These are phyloP conservation scores for Nothura maculosa DNA, from an alignment of 2,797 vertebrate genomes.

Conservation along the genomic window DNA sequence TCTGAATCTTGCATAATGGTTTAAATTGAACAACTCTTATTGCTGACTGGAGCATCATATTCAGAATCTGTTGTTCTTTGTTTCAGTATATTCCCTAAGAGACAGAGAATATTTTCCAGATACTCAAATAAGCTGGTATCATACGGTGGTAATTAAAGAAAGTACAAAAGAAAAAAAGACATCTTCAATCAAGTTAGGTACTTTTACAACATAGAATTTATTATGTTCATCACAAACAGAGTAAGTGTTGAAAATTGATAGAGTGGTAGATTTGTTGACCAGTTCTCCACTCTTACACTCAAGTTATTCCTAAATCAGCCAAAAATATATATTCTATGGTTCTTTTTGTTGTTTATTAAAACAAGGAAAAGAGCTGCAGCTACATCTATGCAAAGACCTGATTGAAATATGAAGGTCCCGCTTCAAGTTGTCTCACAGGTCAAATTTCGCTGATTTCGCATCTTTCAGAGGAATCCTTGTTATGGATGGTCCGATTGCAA, in stretches of 20 bases:
- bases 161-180: background rate
- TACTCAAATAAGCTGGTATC: background rate
- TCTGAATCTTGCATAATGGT: accelerated
- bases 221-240: background rate
- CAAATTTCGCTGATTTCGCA: background rate
- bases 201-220: background rate
- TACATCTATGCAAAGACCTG: background rate
- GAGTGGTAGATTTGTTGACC: background rate
- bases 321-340: background rate
- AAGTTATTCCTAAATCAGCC: background rate
- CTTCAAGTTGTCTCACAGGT: background rate
- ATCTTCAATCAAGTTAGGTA: background rate
- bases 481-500: background rate
- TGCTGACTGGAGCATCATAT: background rate
- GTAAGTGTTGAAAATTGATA: background rate
- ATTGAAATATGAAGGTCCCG: background rate
- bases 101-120: background rate
- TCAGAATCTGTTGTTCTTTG: background rate
- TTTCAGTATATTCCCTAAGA: background rate
- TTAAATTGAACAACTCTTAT: background rate
- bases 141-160: background rate
- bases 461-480: background rate
- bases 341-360: background rate
- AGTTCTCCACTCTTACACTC: background rate
- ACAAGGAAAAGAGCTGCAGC: background rate